Conservation (phyloP, 2,888 invertebrate species). For the Pyralis farinalis region DNA sequence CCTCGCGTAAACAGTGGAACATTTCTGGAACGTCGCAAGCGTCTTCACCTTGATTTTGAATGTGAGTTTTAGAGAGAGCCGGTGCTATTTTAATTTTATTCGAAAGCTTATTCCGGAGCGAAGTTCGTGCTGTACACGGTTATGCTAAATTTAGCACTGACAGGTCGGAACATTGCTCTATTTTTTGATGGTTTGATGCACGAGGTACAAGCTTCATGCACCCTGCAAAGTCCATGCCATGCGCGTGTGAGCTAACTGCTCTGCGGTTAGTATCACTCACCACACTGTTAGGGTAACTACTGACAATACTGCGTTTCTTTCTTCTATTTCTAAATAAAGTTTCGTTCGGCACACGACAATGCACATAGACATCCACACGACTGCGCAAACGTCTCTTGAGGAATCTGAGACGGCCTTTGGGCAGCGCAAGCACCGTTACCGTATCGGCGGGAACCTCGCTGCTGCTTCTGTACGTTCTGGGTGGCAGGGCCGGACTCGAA, state of each 20-base stretch:
- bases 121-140: slow-evolving; percentile 65
- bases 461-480: slow-evolving; percentile 73
- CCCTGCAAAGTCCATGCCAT: slow-evolving; percentile 49
- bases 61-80: slow-evolving; percentile 59
- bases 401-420: slow-evolving; percentile 54
- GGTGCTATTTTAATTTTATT: slow-evolving; percentile 73
- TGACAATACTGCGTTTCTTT: slow-evolving; percentile 42
- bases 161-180: slow-evolving; percentile 19
- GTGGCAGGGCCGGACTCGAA: slow-evolving; percentile 82
- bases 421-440: slow-evolving; percentile 63
- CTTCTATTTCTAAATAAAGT: slow-evolving; percentile 47
- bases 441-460: slow-evolving; percentile 72
- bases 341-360: slow-evolving; percentile 59
- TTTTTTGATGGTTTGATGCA: slow-evolving; percentile 29
- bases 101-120: slow-evolving; percentile 64
- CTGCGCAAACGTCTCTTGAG: slow-evolving; percentile 63
- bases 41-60: slow-evolving; percentile 80
- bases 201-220: slow-evolving; percentile 48
- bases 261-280: slow-evolving; percentile 71
- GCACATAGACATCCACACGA: slow-evolving; percentile 71
- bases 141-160: slow-evolving; percentile 58
- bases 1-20: slow-evolving; percentile 54
- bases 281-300: slow-evolving; percentile 66
- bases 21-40: slow-evolving; percentile 69
- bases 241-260: slow-evolving; percentile 31